These are phyloP conservation scores for Melitaea cinxia DNA, from an alignment of 1,140 invertebrate species.

Conservation along the genomic window DNA sequence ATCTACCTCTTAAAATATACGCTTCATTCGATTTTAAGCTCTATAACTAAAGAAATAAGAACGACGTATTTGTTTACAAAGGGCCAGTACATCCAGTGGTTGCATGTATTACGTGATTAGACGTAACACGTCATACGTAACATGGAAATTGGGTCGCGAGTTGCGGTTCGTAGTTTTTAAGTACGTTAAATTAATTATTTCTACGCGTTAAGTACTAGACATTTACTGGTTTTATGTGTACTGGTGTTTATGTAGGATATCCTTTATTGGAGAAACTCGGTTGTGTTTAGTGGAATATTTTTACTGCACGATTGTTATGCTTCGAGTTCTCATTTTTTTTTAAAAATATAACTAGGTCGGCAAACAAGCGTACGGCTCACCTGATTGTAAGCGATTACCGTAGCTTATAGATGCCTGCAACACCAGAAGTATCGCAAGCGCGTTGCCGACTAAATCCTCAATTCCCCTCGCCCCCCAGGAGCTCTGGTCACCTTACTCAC, in stretches of 20 bases:
- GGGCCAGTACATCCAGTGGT: background rate
- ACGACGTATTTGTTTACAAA: background rate
- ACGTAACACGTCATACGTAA: conserved; percentile 39
- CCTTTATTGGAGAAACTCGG: conserved; percentile 1
- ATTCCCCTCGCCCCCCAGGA: too few species aligned
- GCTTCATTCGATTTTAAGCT: background rate
- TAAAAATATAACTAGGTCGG: too few species aligned
- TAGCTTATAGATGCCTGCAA: too few species aligned
- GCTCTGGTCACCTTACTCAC: too few species aligned
- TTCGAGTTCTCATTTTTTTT: too few species aligned
- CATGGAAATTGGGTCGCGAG: conserved; percentile 38
- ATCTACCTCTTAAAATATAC: background rate
- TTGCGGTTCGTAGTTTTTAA: conserved; percentile 32
- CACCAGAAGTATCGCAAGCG: too few species aligned
- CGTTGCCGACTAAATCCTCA: too few species aligned
- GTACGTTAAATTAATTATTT: conserved; percentile 27
- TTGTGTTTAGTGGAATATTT: background rate
- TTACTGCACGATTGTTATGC: too few species aligned
- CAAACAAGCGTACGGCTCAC: too few species aligned
- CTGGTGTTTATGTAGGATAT: conserved; percentile 6
- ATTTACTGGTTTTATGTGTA: background rate
- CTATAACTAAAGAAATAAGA: background rate
- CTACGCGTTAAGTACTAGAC: conserved; percentile 3
- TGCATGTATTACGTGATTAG: conserved; percentile 34
- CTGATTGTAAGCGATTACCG: too few species aligned